Percentiles rank a stretch among this genome's conserved stretches.
Evolutionary conservation across 1,140 invertebrate species (phyloP).

Genomic region (Babylonia areolata): DNA sequence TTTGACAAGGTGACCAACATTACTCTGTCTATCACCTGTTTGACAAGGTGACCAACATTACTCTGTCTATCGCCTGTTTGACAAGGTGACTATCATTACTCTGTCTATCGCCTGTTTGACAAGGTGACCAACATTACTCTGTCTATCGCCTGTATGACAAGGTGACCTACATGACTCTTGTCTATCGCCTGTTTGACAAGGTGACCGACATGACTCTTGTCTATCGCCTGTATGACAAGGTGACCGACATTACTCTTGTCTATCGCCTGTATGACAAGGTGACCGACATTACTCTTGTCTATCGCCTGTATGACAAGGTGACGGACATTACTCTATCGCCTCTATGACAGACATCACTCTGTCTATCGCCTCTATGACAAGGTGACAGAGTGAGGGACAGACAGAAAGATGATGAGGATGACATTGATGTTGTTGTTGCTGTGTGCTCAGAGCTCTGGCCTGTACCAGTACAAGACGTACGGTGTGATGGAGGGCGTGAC

Average conservation of each 20-base stretch:
- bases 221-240: conserved; percentile 68
- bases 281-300: background rate
- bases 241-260: conserved; percentile 34
- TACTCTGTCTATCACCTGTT: conserved; percentile 65
- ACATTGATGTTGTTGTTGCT: background rate
- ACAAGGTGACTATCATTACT: background rate
- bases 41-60: conserved; percentile 58
- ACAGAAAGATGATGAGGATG: too few relatives aligned
- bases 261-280: too few relatives aligned
- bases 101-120: background rate
- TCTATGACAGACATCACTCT: background rate
- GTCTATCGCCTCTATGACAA: background rate
- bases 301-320: background rate
- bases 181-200: conserved; percentile 56
- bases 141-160: background rate
- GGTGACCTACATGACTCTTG: conserved; percentile 24
- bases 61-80: background rate
- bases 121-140: background rate
- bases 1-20: conserved; percentile 57
- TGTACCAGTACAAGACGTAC: conserved; percentile 73
- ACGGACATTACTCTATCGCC: too few relatives aligned
- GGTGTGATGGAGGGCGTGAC: conserved; percentile 62
- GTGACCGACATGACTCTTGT: conserved; percentile 61
- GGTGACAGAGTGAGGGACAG: conserved; percentile 34
- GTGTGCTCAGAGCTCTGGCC: conserved; percentile 62